Percentiles rank a stretch among this genome's conserved stretches.
Evolutionary conservation across 1,140 invertebrate genomes (phyloP).

Genomic region (Drosophila parvula): DNA sequence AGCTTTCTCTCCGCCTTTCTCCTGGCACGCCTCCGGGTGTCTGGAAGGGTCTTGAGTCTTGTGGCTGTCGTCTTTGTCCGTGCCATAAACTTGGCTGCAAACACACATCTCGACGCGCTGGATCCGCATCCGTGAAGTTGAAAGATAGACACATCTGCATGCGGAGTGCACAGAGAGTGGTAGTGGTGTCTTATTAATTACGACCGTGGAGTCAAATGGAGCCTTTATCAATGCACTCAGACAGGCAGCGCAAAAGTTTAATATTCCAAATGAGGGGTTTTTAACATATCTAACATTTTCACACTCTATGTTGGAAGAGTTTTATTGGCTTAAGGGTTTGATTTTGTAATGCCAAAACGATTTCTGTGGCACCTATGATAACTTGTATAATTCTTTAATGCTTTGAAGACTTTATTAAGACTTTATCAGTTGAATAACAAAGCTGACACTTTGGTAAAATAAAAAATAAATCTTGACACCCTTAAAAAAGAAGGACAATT

Average conservation of each 20-base stretch:
- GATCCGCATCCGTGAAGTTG: slow-evolving; percentile 32
- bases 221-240: slow-evolving; percentile 11
- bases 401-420: too few relatives aligned
- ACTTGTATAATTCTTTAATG: not conserved
- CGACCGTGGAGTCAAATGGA: slow-evolving; percentile 12
- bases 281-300: not conserved
- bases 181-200: slow-evolving; percentile 37
- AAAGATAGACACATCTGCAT: slow-evolving; percentile 33
- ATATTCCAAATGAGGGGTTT: not conserved
- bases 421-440: not conserved
- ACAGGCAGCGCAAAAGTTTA: not conserved
- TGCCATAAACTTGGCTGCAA: slow-evolving; percentile 43
- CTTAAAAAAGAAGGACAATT: not conserved
- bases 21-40: slow-evolving; percentile 33
- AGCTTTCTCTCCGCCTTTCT: slow-evolving; percentile 32
- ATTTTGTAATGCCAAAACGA: not conserved
- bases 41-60: slow-evolving; percentile 7
- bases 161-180: not conserved
- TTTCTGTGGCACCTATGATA: not conserved
- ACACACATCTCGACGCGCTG: slow-evolving; percentile 29
- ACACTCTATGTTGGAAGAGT: not conserved
- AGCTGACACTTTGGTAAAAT: not conserved
- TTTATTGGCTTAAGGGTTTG: not conserved
- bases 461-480: not conserved
- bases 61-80: slow-evolving; percentile 51